These are phyloP conservation scores for Cartodere bifasciata DNA, from an alignment of 2,888 invertebrate species.

Conservation along the genomic window DNA sequence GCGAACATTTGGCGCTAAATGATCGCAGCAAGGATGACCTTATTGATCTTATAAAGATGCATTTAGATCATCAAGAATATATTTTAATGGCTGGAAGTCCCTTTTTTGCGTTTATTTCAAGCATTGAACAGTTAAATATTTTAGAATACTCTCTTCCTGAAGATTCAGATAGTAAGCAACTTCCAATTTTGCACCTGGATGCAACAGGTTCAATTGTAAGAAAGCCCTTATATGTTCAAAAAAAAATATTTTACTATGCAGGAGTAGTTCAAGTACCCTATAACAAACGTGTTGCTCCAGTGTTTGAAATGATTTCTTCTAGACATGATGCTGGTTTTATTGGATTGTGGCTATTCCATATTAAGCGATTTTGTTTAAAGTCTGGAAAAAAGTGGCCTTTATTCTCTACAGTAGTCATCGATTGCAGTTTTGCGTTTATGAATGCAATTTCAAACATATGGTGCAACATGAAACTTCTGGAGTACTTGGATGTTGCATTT, in stretches of 20 bases:
- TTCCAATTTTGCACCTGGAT: conserved; percentile 4
- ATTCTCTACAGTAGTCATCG: conserved; percentile 2
- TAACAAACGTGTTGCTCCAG: conserved; percentile 4
- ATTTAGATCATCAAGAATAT: too few relatives aligned
- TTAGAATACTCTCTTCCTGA: background rate
- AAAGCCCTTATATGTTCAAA: conserved; percentile 1
- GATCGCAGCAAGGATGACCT: too few relatives aligned
- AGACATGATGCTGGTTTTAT: conserved; percentile 6
- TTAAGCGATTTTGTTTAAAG: conserved; percentile 1
- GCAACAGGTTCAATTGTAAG: conserved; percentile 3
- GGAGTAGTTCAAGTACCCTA: conserved; percentile 1
- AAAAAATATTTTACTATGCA: conserved; percentile 6
- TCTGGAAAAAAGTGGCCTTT: conserved; percentile 4
- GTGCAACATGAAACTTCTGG: background rate
- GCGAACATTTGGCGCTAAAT: too few relatives aligned
- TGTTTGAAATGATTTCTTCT: conserved; percentile 5
- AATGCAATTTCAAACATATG: conserved; percentile 1
- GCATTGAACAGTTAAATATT: conserved; percentile 4
- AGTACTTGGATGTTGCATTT: background rate
- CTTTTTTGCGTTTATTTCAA: conserved; percentile 3
- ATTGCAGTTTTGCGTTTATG: conserved; percentile 6
- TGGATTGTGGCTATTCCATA: conserved; percentile 3
- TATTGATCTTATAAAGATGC: too few relatives aligned
- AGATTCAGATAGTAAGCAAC: too few relatives aligned
- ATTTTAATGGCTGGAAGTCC: too few relatives aligned